Percentiles rank a stretch among this genome's conserved stretches.
These are phyloP conservation scores for Daphoenositta chrysoptera DNA, from an alignment of 2,113 vertebrate species.

Conservation along the genomic window DNA sequence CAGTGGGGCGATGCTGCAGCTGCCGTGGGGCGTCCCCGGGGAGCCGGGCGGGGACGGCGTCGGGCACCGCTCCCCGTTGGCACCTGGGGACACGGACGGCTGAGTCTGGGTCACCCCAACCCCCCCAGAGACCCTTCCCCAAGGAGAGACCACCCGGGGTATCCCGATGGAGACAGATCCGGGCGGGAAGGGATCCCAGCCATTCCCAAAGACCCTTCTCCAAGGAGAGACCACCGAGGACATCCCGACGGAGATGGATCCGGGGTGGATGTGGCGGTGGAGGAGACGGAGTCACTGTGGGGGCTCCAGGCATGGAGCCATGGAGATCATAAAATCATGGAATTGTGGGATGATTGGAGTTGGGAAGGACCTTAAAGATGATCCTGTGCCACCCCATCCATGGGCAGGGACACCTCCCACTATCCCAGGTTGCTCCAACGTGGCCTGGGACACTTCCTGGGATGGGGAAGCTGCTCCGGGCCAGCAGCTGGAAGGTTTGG, in stretches of 20 bases:
- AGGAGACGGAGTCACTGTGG: neutral
- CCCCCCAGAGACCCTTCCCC: neutral
- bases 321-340: neutral
- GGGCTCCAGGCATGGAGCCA: accelerated
- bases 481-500: neutral
- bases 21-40: conserved; percentile 69
- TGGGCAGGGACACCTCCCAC: neutral
- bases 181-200: accelerated
- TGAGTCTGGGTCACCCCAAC: accelerated
- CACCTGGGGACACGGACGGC: conserved; percentile 51
- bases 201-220: neutral
- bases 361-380: neutral
- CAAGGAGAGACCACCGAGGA: accelerated
- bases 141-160: accelerated
- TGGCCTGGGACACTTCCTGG: neutral
- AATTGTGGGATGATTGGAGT: neutral
- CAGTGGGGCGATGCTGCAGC: conserved; percentile 88
- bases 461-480: neutral
- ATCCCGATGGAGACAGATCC: accelerated
- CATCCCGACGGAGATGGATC: accelerated
- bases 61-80: conserved; percentile 59
- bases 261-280: accelerated
- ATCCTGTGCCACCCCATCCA: neutral
- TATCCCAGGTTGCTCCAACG: neutral
- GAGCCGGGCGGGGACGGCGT: conserved; percentile 78